phyloP scores from a whole-genome alignment of 1,140 invertebrate species.

The Scaptomyza graminum region DNA sequence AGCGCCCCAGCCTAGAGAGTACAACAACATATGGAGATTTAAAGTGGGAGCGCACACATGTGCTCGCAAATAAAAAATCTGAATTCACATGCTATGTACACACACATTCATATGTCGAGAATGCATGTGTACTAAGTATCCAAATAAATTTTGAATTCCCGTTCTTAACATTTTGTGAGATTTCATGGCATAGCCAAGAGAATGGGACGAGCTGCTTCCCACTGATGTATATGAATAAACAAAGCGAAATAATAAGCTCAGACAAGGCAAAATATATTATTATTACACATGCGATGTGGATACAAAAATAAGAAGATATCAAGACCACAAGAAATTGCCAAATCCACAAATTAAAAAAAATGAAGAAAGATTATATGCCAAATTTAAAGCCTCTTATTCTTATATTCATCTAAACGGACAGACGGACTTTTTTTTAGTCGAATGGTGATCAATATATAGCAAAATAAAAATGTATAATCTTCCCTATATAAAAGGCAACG shows the following conservation, averaged over 20 bases:
- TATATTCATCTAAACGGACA: too few species aligned
- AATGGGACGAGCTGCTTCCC: slow-evolving; percentile 7
- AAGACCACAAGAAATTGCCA: not conserved
- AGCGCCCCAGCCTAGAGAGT: slow-evolving; percentile 39
- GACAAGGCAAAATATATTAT: slow-evolving; percentile 59
- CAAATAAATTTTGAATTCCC: slow-evolving; percentile 71
- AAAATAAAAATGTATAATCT: too few species aligned
- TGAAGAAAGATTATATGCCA: too few species aligned
- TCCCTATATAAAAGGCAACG: too few species aligned
- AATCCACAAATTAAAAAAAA: too few species aligned
- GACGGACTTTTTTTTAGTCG: too few species aligned
- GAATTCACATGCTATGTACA: slow-evolving; percentile 1
- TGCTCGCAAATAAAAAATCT: slow-evolving; percentile 5
- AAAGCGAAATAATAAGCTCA: slow-evolving; percentile 34
- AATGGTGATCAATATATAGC: too few species aligned
- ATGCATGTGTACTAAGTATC: slow-evolving; percentile 19
- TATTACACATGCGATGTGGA: slow-evolving; percentile 78
- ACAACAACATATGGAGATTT: slow-evolving; percentile 5
- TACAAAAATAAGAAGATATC: slow-evolving; percentile 61
- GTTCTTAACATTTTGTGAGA: slow-evolving; percentile 20
- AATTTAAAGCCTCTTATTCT: too few species aligned
- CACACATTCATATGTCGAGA: not conserved
- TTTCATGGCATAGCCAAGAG: slow-evolving; percentile 7
- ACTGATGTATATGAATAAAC: slow-evolving; percentile 18
- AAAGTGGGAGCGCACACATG: not conserved